Evolutionary conservation across 2,797 vertebrate species (phyloP), one percentile per base, ranked within the genome.

Genomic region (Pangasius djambal): DNA sequence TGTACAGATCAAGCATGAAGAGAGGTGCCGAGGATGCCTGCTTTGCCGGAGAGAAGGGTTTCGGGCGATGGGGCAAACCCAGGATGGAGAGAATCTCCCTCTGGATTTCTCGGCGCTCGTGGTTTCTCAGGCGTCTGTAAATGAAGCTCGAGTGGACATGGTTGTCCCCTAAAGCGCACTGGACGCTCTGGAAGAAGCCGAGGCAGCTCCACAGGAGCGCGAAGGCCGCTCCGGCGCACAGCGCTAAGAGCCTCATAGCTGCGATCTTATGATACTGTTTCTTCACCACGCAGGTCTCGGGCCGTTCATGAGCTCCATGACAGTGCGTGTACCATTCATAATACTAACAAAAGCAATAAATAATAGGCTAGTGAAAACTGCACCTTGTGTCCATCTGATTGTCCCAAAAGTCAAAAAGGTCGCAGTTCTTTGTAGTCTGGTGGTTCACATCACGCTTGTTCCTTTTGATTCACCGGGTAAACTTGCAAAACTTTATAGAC

Each of bases 131-230:
- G 92, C 98, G 96, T 96, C 99, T 97, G 97, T 99, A 99, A 95
- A 99, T 98, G 95, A 99, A 99, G 92, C 99, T 99, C n/a, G 99
- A 99, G 96, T 99, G 99, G 95, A 99, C 98, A 94, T 99, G 98
- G 95, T 99, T 98, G 95, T 99, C 97, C 94, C 96, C 97, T 91
- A 98, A 95, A 78, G 96, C 96, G 94, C 97, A 97, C 90, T 97
- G 96, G 84, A 96, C 95, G 91, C 96, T 96, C 92, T 96, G 97
- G 91, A 97, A 95, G 91, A 98, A 96, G 91, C 96, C 96, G 95
- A 97, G 94, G 93, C 94, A 97, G 96, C 97, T 97, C 97, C 98
- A 98, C 89, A 98, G 93, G 77, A 99, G 97, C 94, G 96, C 97
- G 90, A 98, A 92, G 10, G 97, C 93, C 90, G 95, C 95, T 89